phyloP scores from a whole-genome alignment of 2,113 vertebrate species.

The Butorides virescens region DNA sequence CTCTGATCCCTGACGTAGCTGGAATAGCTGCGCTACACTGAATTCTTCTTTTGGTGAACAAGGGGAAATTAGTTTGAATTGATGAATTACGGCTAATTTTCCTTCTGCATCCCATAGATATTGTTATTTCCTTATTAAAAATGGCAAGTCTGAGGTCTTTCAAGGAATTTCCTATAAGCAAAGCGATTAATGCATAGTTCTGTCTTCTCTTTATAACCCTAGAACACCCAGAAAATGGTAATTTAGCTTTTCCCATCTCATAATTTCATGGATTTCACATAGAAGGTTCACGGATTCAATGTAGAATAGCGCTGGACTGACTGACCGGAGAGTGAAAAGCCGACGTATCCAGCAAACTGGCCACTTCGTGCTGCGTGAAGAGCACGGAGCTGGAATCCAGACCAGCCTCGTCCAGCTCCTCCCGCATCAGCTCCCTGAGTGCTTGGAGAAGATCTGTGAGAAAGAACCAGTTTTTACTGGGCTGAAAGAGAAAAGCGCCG shows the following conservation, averaged over 20 bases:
- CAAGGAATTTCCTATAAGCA: neutral
- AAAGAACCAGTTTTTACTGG: neutral
- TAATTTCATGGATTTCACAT: neutral
- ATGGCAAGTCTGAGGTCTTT: neutral
- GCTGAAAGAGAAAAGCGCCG: neutral
- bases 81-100: neutral
- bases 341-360: constrained; percentile 86
- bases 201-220: neutral
- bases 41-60: neutral
- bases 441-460: constrained; percentile 84
- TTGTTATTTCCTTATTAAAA: neutral
- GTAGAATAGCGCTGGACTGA: neutral
- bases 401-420: constrained; percentile 80
- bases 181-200: neutral
- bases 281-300: neutral
- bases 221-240: neutral
- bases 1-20: neutral
- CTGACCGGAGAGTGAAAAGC: constrained; percentile 89
- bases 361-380: constrained; percentile 87
- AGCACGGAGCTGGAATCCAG: constrained; percentile 76
- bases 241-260: neutral
- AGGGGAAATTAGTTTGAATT: neutral
- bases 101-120: neutral
- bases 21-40: neutral
- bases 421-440: constrained; percentile 75